Percentiles rank a stretch among this genome's conserved stretches.
These are phyloP conservation scores for Drymodes brunneopygia DNA, from an alignment of 2,113 vertebrate species.

Conservation along the genomic window DNA sequence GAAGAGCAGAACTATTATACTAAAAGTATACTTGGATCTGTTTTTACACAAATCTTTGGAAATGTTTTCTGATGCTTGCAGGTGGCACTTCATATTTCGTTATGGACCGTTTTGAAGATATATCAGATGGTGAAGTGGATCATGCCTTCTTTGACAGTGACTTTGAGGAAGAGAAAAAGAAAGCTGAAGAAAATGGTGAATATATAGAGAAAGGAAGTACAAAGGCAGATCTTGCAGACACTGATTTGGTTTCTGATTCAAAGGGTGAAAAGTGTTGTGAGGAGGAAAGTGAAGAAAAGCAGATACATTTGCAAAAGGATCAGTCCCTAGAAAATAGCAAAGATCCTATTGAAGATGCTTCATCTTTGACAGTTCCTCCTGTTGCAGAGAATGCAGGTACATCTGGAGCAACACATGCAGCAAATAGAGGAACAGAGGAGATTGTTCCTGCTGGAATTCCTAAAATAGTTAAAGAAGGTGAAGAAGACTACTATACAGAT, in stretches of 20 bases:
- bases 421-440: conserved; percentile 20
- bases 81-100: not conserved
- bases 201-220: not conserved
- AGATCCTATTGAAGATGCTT: not conserved
- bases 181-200: conserved; percentile 43
- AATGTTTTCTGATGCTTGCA: conserved; percentile 18
- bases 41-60: not conserved
- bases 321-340: not conserved
- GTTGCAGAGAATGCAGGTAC: conserved; percentile 21
- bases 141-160: conserved; percentile 97
- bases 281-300: conserved; percentile 39
- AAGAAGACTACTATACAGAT: conserved; percentile 76
- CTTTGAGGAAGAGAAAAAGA: conserved; percentile 70
- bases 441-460: conserved; percentile 60
- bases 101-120: conserved; percentile 78
- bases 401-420: conserved; percentile 35
- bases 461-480: conserved; percentile 62
- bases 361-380: not conserved
- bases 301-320: not conserved
- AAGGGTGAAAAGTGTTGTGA: conserved; percentile 3
- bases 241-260: not conserved
- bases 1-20: not conserved
- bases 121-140: conserved; percentile 89
- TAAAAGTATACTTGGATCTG: not conserved
- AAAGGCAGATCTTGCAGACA: not conserved